These are phyloP conservation scores for Ophraella communa DNA, from an alignment of 2,888 invertebrate species.

Conservation along the genomic window DNA sequence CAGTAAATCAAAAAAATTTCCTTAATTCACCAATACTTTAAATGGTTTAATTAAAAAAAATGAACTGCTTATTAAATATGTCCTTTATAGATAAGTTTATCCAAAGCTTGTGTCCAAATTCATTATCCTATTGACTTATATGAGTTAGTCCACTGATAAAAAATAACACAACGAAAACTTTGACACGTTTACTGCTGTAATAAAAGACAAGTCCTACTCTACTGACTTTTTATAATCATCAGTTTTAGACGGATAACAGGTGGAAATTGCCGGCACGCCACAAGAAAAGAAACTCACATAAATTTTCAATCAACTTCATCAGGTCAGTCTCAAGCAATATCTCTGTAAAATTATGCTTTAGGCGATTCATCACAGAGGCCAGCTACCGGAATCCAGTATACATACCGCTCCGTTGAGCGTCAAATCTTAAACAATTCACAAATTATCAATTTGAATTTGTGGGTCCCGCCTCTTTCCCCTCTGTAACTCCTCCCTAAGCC, in stretches of 20 bases:
- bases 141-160: too few relatives aligned
- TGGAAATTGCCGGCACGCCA: conserved; percentile 8
- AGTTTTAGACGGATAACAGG: conserved; percentile 4
- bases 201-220: not conserved
- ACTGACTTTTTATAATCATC: not conserved
- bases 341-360: conserved; percentile 24
- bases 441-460: conserved; percentile 59
- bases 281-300: conserved; percentile 15
- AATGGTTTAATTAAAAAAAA: too few relatives aligned
- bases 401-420: conserved; percentile 56
- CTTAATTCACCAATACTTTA: too few relatives aligned
- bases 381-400: conserved; percentile 52
- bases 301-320: conserved; percentile 23
- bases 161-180: too few relatives aligned
- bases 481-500: conserved; percentile 57
- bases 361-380: conserved; percentile 49
- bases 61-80: too few relatives aligned
- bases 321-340: conserved; percentile 3
- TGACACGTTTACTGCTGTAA: too few relatives aligned
- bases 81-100: too few relatives aligned
- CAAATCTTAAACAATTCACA: conserved; percentile 62
- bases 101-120: too few relatives aligned
- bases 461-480: conserved; percentile 55
- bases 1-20: too few relatives aligned
- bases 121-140: too few relatives aligned